Evolutionary conservation across 2,797 vertebrate species (phyloP).

Genomic region (Coranthus polyacanthus): DNA sequence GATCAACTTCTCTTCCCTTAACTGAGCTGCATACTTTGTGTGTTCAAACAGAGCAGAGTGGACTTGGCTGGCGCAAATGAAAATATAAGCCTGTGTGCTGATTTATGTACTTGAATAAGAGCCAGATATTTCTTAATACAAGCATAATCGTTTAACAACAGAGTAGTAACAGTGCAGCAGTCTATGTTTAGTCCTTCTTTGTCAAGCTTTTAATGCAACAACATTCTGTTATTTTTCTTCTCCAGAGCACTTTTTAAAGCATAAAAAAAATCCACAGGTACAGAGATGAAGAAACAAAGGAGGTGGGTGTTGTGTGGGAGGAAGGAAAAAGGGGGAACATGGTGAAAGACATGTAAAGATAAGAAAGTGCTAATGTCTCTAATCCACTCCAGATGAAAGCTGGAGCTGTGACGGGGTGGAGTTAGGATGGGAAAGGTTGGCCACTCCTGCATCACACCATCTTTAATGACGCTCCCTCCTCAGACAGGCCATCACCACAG

Average conservation of each 20-base stretch:
- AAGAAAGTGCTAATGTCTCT: conserved; percentile 71
- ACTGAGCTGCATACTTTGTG: conserved; percentile 40
- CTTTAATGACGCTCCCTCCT: conserved; percentile 22
- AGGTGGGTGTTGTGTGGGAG: conserved; percentile 30
- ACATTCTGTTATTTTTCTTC: not conserved
- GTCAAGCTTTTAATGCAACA: not conserved
- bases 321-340: conserved; percentile 17
- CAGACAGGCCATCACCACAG: conserved; percentile 27
- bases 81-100: conserved; percentile 42
- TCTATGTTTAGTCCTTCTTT: conserved; percentile 5
- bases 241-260: not conserved
- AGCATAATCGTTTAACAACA: conserved; percentile 42
- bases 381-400: conserved; percentile 71
- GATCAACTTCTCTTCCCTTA: conserved; percentile 40
- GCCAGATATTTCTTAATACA: conserved; percentile 58
- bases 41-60: conserved; percentile 49
- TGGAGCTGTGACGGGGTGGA: conserved; percentile 11
- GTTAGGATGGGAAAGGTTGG: conserved; percentile 39
- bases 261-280: conserved; percentile 17
- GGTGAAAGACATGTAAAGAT: conserved; percentile 67
- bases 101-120: conserved; percentile 48
- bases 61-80: conserved; percentile 51
- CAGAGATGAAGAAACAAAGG: conserved; percentile 24
- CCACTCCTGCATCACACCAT: conserved; percentile 57
- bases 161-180: conserved; percentile 3